Conservation (phyloP, 2,113 vertebrate species). For the Anguilla rostrata region DNA sequence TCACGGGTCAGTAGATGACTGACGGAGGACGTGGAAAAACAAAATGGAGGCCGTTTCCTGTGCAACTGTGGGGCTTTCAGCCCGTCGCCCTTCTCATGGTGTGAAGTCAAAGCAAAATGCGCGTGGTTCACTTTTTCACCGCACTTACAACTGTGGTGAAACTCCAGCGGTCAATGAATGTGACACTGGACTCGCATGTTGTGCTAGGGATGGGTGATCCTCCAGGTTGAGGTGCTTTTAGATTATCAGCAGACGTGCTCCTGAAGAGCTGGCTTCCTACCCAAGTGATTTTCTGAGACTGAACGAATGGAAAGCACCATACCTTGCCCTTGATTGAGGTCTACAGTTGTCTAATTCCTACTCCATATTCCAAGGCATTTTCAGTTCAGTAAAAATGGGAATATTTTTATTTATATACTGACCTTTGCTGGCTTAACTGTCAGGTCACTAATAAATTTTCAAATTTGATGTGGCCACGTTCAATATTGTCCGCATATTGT, state of each 20-base stretch:
- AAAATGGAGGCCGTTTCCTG: not conserved
- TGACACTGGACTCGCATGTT: not conserved
- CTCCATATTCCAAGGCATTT: not conserved
- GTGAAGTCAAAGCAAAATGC: not conserved
- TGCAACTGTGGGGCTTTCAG: not conserved
- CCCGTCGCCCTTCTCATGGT: not conserved
- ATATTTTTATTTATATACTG: not conserved
- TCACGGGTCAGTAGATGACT: constrained; percentile 45
- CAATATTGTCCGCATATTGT: not conserved
- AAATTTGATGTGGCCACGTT: too few relatives aligned
- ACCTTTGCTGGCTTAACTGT: not conserved
- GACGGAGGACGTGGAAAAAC: not conserved
- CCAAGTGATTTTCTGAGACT: not conserved
- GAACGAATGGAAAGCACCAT: not conserved
- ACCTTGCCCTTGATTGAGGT: not conserved
- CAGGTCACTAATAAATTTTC: not conserved
- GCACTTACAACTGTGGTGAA: not conserved
- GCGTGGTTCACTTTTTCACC: not conserved
- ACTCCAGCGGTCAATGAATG: not conserved
- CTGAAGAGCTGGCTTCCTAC: not conserved
- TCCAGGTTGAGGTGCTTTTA: not conserved
- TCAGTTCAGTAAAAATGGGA: not conserved
- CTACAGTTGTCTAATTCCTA: not conserved
- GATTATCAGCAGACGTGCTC: not conserved
- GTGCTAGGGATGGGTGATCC: too few relatives aligned